Base-by-base conservation (phyloP, 2,113 vertebrate genomes). In the Herpetotheres cachinnans region DNA sequence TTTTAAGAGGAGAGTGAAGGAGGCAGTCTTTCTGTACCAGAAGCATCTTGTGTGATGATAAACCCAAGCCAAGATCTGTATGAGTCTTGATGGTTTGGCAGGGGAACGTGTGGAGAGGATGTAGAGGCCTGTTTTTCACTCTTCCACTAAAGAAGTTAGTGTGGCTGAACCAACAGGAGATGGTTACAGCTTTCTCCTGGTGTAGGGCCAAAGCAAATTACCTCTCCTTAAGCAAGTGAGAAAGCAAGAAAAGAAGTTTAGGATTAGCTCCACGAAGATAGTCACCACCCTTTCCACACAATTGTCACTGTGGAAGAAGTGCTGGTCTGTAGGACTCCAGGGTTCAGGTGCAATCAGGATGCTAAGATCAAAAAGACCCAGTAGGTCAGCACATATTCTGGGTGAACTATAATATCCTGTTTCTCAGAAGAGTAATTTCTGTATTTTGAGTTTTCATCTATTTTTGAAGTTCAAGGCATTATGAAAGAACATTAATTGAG, bases 51-150 rank as follows among this genome's bases (percentile, higher is more conserved):
- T 44, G 24, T 67, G 26, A 92, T 66, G 62, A 83, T 38, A 76
- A 95, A 89, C 46, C 46, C 55, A 91, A 82, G 67, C 67, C 89
- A 92, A 92, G 72, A 90, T 82, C 82, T 63, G 26, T 84, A 81
- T 84, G 52, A 52, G 36, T 61, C 63, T 22, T 67, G 79, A 54
- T 2, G 5, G 49, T 81, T 84, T 87, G 65, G 63, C 54, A 88
- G 38, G 30, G 20, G 34, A 38, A 87, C 42, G 24, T 49, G 47
- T n/a, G 34, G 24, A 72, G 32, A 63, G 50, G 50, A 38, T 30
- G 12, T 29, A 74, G 40, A 21, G 40, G 16, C 40, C 56, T 79
- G 22, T 42, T 90, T 90, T 72, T 79, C 14, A 24, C 47, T 82
- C 47, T 82, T 87, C 56, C 65, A n/a, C 42, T 72, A 32, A 62